Percentiles rank a stretch among this genome's conserved stretches.
Evolutionary conservation across 2,797 vertebrate species (phyloP).

Genomic region (Platyrinchus mystaceus): DNA sequence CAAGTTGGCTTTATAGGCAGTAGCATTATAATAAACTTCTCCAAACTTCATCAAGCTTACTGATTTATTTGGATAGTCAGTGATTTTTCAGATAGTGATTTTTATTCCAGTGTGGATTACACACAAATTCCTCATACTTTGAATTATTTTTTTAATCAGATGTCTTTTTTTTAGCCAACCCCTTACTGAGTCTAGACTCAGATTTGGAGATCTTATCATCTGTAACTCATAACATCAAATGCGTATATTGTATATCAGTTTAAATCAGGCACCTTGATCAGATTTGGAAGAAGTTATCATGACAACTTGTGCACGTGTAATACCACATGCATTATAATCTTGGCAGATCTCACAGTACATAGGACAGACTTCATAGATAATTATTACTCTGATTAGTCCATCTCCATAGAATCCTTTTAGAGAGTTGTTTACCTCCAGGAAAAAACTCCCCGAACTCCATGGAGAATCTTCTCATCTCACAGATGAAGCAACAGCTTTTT

Average conservation of each 20-base stretch:
- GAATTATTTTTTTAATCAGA: conserved; percentile 35
- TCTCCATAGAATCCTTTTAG: background rate
- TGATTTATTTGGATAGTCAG: conserved; percentile 37
- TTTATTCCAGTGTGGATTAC: conserved; percentile 15
- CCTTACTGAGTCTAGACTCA: conserved; percentile 11
- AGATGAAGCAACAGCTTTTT: background rate
- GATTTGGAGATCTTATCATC: conserved; percentile 23
- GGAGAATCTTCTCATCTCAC: background rate
- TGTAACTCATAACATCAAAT: conserved; percentile 39
- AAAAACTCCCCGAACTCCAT: background rate
- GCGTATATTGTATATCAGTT: background rate
- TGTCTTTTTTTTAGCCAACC: conserved; percentile 36
- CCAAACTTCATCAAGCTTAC: conserved; percentile 34
- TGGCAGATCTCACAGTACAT: background rate
- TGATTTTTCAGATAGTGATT: background rate
- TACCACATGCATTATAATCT: background rate
- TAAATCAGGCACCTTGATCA: conserved; percentile 2
- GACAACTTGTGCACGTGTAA: background rate
- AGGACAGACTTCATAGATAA: background rate
- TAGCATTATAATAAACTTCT: conserved; percentile 42
- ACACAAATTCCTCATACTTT: conserved; percentile 41
- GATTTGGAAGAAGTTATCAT: conserved; percentile 26
- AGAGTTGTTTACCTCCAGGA: background rate
- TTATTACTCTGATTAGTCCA: background rate
- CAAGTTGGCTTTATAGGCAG: conserved; percentile 45